A percentile compares a stretch with the other conserved stretches of the same genome.
Conservation (phyloP, 2,797 vertebrate genomes). For the Anabacerthia variegaticeps region DNA sequence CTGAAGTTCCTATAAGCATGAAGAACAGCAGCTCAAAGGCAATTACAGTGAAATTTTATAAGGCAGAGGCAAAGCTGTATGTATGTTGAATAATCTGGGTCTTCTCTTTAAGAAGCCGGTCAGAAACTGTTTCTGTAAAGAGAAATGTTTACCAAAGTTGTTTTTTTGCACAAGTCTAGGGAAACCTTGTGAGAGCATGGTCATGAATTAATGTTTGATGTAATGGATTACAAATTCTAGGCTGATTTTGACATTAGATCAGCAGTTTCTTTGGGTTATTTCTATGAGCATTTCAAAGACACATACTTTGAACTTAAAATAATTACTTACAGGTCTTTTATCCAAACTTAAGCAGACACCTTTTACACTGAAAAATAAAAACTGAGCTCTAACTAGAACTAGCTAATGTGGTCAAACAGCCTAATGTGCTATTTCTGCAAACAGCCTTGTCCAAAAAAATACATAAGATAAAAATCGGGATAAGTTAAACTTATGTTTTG, state of each 20-base stretch:
- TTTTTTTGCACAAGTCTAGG: background rate
- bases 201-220: background rate
- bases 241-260: background rate
- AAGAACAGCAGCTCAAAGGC: background rate
- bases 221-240: background rate
- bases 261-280: background rate
- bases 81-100: background rate
- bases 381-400: background rate
- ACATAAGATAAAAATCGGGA: background rate
- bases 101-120: background rate
- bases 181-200: background rate
- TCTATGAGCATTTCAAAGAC: background rate
- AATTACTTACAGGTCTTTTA: background rate
- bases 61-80: background rate
- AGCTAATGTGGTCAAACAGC: background rate
- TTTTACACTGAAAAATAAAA: background rate
- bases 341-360: background rate
- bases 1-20: background rate
- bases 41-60: background rate
- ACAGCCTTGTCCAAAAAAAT: background rate
- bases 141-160: background rate
- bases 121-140: background rate
- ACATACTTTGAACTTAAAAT: rapidly evolving
- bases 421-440: background rate
- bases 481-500: background rate